phyloP scores from a whole-genome alignment of 2,888 invertebrate species.

The Villa cingulata region DNA sequence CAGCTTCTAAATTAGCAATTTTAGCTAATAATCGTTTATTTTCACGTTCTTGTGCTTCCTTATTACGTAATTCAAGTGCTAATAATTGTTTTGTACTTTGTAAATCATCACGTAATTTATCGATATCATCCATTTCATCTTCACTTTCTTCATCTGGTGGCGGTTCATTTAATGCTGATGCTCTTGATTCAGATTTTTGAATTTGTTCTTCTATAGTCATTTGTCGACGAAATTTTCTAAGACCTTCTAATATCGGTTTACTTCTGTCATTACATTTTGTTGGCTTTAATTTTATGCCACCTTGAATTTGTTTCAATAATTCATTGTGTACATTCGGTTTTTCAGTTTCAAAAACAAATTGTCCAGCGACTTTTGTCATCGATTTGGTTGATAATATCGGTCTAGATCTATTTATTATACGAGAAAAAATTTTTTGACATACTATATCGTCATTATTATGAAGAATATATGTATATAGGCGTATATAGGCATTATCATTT shows the following conservation, averaged over 20 bases:
- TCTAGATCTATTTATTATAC: conserved; percentile 37
- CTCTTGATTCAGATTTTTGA: conserved; percentile 64
- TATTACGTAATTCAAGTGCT: conserved; percentile 72
- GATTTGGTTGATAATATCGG: conserved; percentile 45
- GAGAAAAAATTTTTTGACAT: no score
- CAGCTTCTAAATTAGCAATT: conserved; percentile 68
- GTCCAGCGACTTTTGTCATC: conserved; percentile 55
- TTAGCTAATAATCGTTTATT: conserved; percentile 69
- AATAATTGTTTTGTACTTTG: conserved; percentile 86
- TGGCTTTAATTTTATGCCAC: conserved; percentile 60
- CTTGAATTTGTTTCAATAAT: conserved; percentile 66
- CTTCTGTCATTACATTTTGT: conserved; percentile 75
- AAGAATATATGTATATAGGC: no score
- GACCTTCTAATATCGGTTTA: conserved; percentile 66
- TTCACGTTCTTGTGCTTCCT: conserved; percentile 72
- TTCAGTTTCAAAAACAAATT: conserved; percentile 81
- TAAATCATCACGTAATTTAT: conserved; percentile 76
- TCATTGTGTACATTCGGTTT: conserved; percentile 66
- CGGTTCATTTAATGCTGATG: conserved; percentile 30
- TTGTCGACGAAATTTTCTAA: conserved; percentile 76
- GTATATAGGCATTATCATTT: no score
- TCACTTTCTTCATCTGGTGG: conserved; percentile 50
- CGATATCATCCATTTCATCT: conserved; percentile 84
- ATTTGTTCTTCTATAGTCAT: conserved; percentile 83
- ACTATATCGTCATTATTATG: no score